These are phyloP conservation scores for Psittacula echo DNA, from an alignment of 2,797 vertebrate genomes.

Conservation along the genomic window DNA sequence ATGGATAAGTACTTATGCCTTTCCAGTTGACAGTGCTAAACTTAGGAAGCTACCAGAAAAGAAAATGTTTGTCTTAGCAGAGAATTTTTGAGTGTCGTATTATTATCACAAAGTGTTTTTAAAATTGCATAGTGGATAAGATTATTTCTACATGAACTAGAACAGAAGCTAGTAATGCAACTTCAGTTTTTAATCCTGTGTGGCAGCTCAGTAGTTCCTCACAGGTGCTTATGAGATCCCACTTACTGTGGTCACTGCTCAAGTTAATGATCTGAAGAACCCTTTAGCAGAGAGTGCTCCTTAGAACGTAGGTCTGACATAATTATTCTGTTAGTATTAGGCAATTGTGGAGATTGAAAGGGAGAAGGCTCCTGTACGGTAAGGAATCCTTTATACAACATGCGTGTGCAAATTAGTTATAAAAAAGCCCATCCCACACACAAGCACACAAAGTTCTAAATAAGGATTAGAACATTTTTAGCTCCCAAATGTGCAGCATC, in stretches of 20 bases:
- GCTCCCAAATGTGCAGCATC: neutral
- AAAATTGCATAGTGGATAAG: neutral
- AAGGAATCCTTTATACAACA: neutral
- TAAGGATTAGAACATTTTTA: neutral
- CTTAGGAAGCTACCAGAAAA: neutral
- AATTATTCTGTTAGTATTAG: neutral
- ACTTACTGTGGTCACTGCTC: neutral
- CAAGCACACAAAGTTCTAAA: neutral
- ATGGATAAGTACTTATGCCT: neutral
- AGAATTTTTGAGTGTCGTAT: neutral
- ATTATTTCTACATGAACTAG: conserved; percentile 13
- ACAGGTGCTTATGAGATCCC: neutral
- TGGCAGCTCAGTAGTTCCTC: neutral
- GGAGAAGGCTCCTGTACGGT: neutral
- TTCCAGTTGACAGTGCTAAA: neutral
- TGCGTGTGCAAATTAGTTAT: neutral
- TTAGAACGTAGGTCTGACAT: neutral
- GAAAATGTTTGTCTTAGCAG: neutral
- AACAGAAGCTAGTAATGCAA: neutral
- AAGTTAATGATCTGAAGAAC: neutral
- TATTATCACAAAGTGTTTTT: neutral
- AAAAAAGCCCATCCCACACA: fast-evolving
- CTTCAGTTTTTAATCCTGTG: neutral
- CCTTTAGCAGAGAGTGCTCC: neutral
- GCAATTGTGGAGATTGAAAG: neutral